Evolutionary conservation across 2,797 vertebrate species (phyloP).

Genomic region (Enteromius radiatus): DNA sequence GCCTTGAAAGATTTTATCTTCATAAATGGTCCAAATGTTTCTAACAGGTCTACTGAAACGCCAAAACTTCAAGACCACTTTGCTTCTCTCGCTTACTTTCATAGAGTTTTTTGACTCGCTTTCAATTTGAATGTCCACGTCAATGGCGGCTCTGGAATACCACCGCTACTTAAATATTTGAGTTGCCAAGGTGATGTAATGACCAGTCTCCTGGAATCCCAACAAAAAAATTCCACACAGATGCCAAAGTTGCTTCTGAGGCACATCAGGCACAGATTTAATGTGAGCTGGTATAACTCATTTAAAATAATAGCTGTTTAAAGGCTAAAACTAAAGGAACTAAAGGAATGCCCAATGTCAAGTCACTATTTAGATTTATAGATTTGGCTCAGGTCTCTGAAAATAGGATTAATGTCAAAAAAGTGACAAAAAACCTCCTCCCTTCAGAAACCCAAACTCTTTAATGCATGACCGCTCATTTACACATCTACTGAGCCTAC

Average conservation of each 20-base stretch:
- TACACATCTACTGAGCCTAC: background rate
- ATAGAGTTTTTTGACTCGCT: conserved; percentile 33
- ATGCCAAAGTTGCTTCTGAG: background rate
- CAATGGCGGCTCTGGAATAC: conserved; percentile 59
- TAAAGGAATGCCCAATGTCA: background rate
- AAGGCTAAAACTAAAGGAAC: background rate
- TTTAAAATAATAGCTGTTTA: background rate
- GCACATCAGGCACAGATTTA: background rate
- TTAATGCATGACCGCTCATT: background rate
- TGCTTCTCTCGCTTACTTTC: background rate
- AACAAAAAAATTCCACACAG: conserved; percentile 62
- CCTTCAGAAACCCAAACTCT: background rate
- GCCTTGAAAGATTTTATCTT: background rate
- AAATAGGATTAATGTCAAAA: background rate
- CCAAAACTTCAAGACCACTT: background rate
- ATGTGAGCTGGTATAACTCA: background rate
- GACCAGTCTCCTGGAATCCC: conserved; percentile 62
- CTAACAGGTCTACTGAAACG: conserved; percentile 6
- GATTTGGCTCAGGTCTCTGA: background rate
- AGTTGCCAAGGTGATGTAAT: conserved; percentile 68
- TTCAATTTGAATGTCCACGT: conserved; percentile 57
- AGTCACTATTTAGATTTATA: background rate
- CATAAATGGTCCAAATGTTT: background rate
- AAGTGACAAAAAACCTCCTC: background rate
- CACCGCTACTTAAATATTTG: conserved; percentile 70